Percentiles rank a stretch among this genome's conserved stretches.
Conservation (phyloP, 2,888 invertebrate species). For the Nomada flava region DNA sequence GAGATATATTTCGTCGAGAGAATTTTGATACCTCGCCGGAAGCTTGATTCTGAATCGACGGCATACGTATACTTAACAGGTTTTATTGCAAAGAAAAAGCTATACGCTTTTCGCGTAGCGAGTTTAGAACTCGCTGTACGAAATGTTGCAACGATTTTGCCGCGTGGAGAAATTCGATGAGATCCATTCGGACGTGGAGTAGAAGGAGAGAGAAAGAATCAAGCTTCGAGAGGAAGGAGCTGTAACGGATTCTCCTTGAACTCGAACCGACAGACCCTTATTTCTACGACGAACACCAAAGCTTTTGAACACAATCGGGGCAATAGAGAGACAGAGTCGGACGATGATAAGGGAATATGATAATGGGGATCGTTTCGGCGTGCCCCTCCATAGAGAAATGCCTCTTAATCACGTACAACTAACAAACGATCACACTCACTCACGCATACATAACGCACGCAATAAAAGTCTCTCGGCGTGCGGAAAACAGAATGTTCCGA, state of each 20-base stretch:
- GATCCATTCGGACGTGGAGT: background rate
- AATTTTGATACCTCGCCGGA: constrained; percentile 42
- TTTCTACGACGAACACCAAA: constrained; percentile 73
- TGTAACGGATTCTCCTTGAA: constrained; percentile 28
- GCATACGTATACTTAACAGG: background rate
- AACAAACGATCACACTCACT: constrained; percentile 56
- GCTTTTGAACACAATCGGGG: constrained; percentile 81
- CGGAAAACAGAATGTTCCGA: constrained; percentile 29
- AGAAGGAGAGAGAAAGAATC: constrained; percentile 19
- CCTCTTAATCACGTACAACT: constrained; percentile 50
- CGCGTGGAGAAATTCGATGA: background rate
- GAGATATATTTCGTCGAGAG: constrained; percentile 36
- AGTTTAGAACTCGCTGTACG: background rate
- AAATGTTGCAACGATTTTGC: background rate
- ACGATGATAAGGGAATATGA: constrained; percentile 39
- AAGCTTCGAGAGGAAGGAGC: constrained; percentile 43
- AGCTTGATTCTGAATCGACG: constrained; percentile 55
- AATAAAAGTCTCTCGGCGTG: constrained; percentile 12
- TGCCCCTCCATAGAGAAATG: constrained; percentile 49
- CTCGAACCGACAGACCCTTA: constrained; percentile 59
- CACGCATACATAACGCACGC: constrained; percentile 41
- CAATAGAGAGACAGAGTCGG: constrained; percentile 66
- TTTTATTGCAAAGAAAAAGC: background rate
- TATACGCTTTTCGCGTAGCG: background rate
- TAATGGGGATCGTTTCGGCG: constrained; percentile 33